Conservation (phyloP, 2,797 vertebrate genomes). For the Australoheros facetus region DNA sequence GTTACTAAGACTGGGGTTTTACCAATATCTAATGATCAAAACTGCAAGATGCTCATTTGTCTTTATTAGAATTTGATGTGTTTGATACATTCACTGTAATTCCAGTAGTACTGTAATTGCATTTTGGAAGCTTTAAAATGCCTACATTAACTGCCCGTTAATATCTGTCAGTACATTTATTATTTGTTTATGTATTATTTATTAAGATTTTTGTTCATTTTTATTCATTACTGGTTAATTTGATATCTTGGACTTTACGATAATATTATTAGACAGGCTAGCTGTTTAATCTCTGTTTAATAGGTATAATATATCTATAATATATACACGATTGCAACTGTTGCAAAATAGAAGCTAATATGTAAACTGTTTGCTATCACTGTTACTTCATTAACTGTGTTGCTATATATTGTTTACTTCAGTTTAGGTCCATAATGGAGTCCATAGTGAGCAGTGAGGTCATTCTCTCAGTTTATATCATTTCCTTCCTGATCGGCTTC, state of each 20-base stretch:
- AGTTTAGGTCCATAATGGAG: neutral
- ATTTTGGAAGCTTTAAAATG: neutral
- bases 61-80: neutral
- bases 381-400: neutral
- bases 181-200: too few species aligned
- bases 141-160: neutral
- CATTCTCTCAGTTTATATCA: conserved; percentile 74
- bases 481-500: conserved; percentile 81
- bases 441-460: conserved; percentile 15
- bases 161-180: neutral
- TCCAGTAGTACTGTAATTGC: too few species aligned
- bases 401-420: neutral
- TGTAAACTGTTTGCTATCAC: neutral
- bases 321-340: too few species aligned
- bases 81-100: neutral
- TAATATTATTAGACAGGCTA: too few species aligned
- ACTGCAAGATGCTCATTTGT: neutral
- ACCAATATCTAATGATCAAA: neutral
- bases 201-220: too few species aligned
- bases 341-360: neutral
- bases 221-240: too few species aligned
- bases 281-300: too few species aligned
- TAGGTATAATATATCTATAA: too few species aligned
- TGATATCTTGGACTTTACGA: too few species aligned
- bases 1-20: neutral